A percentile compares a stretch with the other conserved stretches of the same genome.
phyloP scores from a whole-genome alignment of 2,888 invertebrate genomes.

The Emesis russula region DNA sequence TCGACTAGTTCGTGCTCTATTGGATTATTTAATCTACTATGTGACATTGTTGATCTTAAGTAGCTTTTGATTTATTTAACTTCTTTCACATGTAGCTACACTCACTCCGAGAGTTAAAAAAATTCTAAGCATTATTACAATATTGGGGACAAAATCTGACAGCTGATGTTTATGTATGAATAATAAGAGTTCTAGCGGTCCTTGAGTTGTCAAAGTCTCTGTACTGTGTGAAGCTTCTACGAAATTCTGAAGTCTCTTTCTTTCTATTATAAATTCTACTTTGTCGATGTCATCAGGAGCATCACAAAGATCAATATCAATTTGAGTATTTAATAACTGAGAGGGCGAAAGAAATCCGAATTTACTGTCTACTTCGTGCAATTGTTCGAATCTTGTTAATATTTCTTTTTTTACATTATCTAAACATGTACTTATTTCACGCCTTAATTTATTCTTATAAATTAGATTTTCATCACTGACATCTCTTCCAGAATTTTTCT shows the following conservation, averaged over 20 bases:
- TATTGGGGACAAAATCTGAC: constrained; percentile 19
- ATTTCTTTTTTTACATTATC: constrained; percentile 21
- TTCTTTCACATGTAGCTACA: no score
- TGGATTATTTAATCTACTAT: no score
- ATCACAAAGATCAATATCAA: constrained; percentile 13
- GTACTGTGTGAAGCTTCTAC: neutral
- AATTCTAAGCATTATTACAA: constrained; percentile 7
- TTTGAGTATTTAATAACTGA: constrained; percentile 29
- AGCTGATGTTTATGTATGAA: constrained; percentile 21
- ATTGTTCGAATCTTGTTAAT: constrained; percentile 21
- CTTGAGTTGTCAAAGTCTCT: constrained; percentile 17
- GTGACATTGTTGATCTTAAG: no score
- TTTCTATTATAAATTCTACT: constrained; percentile 20
- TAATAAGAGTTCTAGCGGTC: constrained; percentile 16
- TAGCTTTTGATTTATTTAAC: no score
- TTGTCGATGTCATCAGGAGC: constrained; percentile 17
- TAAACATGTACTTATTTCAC: constrained; percentile 5
- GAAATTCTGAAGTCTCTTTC: constrained; percentile 22
- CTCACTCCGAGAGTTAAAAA: no score
- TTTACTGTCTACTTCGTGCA: constrained; percentile 10
- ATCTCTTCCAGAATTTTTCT: constrained; percentile 15
- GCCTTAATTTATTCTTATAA: constrained; percentile 24
- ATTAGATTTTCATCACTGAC: neutral
- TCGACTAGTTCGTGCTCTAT: constrained; percentile 10
- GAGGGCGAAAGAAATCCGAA: neutral